Conservation (phyloP, 2,113 vertebrate species). For the Panthera tigris region DNA sequence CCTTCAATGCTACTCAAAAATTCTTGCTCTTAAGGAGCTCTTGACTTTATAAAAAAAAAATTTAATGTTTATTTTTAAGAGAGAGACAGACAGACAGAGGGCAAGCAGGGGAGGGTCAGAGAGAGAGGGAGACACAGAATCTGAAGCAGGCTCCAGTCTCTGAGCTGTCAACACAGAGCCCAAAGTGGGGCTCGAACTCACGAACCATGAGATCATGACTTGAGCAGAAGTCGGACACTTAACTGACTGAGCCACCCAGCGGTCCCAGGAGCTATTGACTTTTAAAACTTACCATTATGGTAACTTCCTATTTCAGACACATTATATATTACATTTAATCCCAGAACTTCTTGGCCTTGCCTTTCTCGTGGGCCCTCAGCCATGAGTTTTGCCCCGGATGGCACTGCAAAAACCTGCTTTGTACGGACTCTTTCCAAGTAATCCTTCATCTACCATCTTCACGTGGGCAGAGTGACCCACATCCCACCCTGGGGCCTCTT, state of each 20-base stretch:
- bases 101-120: too few species aligned
- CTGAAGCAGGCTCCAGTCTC: too few species aligned
- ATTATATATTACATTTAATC: background rate
- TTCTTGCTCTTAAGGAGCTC: background rate
- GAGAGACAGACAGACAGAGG: too few species aligned
- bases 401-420: background rate
- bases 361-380: background rate
- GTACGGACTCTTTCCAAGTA: background rate
- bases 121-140: too few species aligned
- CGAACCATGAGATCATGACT: too few species aligned
- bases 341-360: background rate
- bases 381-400: background rate
- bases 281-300: background rate
- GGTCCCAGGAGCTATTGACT: background rate
- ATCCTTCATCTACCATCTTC: background rate
- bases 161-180: too few species aligned
- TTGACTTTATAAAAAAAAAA: background rate
- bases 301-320: background rate
- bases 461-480: background rate
- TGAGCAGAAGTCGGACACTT: too few species aligned
- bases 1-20: background rate
- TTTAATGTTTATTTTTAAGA: too few species aligned
- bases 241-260: too few species aligned
- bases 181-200: too few species aligned
- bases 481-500: background rate